Base-by-base conservation (phyloP, 1,140 invertebrate genomes). In the Drosophila ficusphila region DNA sequence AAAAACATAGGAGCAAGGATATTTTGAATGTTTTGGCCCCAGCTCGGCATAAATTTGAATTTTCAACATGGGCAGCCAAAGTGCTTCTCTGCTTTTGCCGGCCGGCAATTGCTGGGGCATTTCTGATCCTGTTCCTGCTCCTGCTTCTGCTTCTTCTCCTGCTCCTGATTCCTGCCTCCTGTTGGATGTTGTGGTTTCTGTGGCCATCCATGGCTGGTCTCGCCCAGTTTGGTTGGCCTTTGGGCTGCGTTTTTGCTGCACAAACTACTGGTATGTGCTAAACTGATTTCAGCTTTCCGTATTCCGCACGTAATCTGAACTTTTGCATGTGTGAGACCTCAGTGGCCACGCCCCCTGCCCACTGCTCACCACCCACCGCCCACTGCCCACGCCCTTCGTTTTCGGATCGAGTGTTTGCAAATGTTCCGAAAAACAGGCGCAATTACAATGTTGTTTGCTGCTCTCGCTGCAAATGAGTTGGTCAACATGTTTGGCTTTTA, bases 391-490 rank as follows among this genome's bases (percentile, higher is more conserved):
- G 7, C 21, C n/a, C 19, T 3, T 12, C 25, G 7, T 27, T 33
- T 65, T 33, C n/a, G 36, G 29, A 33, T 29, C 31, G 52, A 49
- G 52, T 62, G 76, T 62, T 57, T 67, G 53, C 33, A 41, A 65
- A 70, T 64, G 58, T 36, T 39, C 42, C 52, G 60, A 54, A 72
- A 62, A 67, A 82, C 79, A 75, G 57, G 68, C 67, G 71, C 79
- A 83, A 83, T 83, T 83, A 83, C 79, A 79, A 70, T 85, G 79
- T 65, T 82, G 79, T 82, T 61, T 83, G 79, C 62, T 52, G 46
- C 51, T 67, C 70, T 67, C 70, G 70, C 44, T 83, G 79, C 76
- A 83, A 83, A 83, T 85, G 79, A 83, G 79, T 83, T 83, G 79
- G 79, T 83, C 79, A 83, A 85, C 79, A 83, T 85, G 79, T 85